Evolutionary conservation across 1,140 invertebrate species (phyloP).

Genomic region (Acromyrmex charruanus): DNA sequence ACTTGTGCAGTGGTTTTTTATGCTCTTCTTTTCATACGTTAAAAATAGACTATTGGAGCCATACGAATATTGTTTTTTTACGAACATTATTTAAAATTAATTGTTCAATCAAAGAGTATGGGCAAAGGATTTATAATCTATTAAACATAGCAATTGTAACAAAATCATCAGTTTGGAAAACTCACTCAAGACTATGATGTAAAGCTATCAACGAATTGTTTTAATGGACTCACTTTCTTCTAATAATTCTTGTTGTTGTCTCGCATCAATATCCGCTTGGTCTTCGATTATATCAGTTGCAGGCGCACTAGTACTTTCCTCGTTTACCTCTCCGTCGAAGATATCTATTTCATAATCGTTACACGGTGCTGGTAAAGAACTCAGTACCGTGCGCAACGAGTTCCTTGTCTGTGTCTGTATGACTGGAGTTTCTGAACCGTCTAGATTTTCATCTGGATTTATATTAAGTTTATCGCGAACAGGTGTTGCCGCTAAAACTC

Average conservation of each 20-base stretch:
- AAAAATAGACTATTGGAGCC: no score
- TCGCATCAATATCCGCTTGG: conserved; percentile 96
- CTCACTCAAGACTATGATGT: neutral
- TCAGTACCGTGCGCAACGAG: conserved; percentile 92
- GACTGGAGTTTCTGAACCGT: conserved; percentile 90
- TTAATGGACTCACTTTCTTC: conserved; percentile 87
- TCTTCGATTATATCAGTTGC: conserved; percentile 89
- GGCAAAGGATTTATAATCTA: neutral
- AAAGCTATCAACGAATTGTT: neutral
- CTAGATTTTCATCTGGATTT: conserved; percentile 94
- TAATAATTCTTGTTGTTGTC: conserved; percentile 88
- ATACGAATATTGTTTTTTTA: no score
- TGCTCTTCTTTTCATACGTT: no score
- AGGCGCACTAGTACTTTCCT: conserved; percentile 84
- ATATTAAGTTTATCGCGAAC: conserved; percentile 98
- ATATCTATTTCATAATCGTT: conserved; percentile 99
- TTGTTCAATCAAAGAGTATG: neutral
- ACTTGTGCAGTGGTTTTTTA: no score
- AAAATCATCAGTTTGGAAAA: neutral
- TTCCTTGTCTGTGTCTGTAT: conserved; percentile 91
- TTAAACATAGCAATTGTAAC: no score
- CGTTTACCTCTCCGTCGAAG: conserved; percentile 93
- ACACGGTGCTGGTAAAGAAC: conserved; percentile 94
- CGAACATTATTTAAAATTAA: no score
- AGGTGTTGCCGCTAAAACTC: conserved; percentile 88